Evolutionary conservation across 2,888 invertebrate species (phyloP).

Genomic region (Euplexia lucipara): DNA sequence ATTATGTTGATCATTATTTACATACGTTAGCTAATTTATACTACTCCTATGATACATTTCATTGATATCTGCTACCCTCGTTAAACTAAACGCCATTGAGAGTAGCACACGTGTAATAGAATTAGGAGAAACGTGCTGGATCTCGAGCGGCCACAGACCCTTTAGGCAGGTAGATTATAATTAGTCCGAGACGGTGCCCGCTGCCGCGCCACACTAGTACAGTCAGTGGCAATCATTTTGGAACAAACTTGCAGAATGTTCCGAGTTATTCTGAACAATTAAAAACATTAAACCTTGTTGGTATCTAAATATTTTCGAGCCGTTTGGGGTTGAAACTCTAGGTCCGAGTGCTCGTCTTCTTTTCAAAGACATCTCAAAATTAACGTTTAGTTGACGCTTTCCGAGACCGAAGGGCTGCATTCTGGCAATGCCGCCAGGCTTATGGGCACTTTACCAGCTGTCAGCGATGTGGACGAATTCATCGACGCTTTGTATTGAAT

Average conservation of each 20-base stretch:
- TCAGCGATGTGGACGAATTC: too few relatives aligned
- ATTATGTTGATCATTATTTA: not conserved
- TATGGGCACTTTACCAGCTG: too few relatives aligned
- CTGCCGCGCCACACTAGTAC: conserved; percentile 12
- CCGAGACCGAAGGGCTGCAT: too few relatives aligned
- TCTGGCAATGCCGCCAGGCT: too few relatives aligned
- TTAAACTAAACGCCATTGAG: not conserved
- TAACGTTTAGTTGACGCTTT: too few relatives aligned
- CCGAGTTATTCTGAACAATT: not conserved
- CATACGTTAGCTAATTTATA: not conserved
- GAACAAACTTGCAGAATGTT: not conserved
- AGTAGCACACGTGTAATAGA: conserved; percentile 17
- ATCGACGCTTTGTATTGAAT: too few relatives aligned
- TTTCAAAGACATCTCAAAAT: too few relatives aligned
- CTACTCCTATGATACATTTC: not conserved
- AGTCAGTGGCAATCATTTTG: too few relatives aligned
- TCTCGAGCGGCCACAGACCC: conserved; percentile 33
- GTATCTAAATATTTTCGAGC: too few relatives aligned
- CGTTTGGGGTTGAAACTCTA: too few relatives aligned
- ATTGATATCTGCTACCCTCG: conserved; percentile 17
- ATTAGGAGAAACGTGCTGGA: conserved; percentile 1
- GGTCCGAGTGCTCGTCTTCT: too few relatives aligned
- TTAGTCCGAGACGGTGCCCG: conserved; percentile 22
- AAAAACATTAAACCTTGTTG: not conserved
- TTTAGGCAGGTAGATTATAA: conserved; percentile 33